These are phyloP conservation scores for Cyrtonyx montezumae DNA, from an alignment of 2,113 vertebrate genomes.

Conservation along the genomic window DNA sequence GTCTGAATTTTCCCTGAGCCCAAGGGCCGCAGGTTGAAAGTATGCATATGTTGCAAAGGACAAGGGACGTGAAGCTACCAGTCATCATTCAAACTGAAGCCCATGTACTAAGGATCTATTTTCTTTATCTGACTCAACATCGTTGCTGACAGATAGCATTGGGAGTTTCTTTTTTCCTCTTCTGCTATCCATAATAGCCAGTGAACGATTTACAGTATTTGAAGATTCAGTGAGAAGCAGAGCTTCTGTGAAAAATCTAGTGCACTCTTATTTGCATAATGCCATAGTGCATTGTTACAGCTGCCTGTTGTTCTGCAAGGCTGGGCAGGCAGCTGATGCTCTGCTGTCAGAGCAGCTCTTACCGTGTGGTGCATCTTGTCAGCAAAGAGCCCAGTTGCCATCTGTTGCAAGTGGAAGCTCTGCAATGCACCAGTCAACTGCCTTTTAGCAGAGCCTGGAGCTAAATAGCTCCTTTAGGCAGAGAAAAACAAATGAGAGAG, in stretches of 20 bases:
- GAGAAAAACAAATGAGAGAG: neutral
- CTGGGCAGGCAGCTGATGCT: neutral
- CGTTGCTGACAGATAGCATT: neutral
- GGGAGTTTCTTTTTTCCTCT: neutral
- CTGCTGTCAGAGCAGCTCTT: neutral
- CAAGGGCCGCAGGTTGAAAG: neutral
- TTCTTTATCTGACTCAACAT: neutral
- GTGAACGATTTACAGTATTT: neutral
- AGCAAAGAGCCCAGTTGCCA: neutral
- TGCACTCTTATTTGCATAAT: neutral
- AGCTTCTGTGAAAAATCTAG: neutral
- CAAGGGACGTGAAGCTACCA: neutral
- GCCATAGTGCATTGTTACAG: neutral
- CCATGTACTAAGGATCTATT: neutral
- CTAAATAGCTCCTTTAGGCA: neutral
- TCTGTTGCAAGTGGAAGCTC: conserved; percentile 2
- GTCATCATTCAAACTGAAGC: neutral
- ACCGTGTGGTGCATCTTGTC: neutral
- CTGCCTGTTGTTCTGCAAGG: neutral
- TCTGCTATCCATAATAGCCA: rapidly evolving
- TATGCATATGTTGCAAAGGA: neutral
- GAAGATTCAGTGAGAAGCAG: neutral
- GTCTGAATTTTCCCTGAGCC: neutral
- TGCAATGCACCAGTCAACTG: neutral
- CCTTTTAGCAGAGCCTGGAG: neutral